A percentile compares a stretch with the other conserved stretches of the same genome.
Evolutionary conservation across 2,888 invertebrate species (phyloP).

Genomic region (Phyllotreta striolata): DNA sequence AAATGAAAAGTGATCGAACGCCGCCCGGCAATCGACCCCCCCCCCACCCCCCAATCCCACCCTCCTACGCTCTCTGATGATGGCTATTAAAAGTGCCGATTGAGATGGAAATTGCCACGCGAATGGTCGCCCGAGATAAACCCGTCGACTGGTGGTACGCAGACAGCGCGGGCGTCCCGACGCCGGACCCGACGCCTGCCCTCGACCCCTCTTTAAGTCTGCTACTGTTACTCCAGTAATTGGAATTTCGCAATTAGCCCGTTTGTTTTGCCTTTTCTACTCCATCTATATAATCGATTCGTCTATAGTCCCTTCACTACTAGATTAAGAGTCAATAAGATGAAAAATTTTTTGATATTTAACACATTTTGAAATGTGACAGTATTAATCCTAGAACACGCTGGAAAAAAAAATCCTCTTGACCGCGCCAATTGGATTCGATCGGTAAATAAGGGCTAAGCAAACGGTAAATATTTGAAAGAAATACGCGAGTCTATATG

Average conservation of each 20-base stretch:
- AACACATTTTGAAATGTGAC: no score
- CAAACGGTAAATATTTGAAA: background rate
- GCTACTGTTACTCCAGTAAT: no score
- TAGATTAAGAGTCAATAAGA: no score
- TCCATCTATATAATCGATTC: no score
- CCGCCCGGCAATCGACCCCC: conserved; percentile 63
- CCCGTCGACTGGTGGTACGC: conserved; percentile 53
- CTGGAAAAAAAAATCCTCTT: no score
- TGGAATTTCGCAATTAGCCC: no score
- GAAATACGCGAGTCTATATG: no score
- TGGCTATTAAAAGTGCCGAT: conserved; percentile 63
- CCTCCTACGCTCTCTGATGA: conserved; percentile 58
- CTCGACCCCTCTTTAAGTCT: conserved; percentile 43
- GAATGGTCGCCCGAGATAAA: conserved; percentile 62
- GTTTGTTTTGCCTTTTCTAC: no score
- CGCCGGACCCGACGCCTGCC: conserved; percentile 41
- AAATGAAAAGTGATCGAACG: conserved; percentile 63
- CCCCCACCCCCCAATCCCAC: no score
- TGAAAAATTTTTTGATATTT: no score
- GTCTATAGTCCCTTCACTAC: no score
- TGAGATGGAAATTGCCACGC: conserved; percentile 63
- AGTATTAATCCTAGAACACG: no score
- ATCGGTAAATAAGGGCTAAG: background rate
- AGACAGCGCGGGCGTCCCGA: background rate
- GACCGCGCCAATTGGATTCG: background rate